A percentile compares a stretch with the other conserved stretches of the same genome.
Evolutionary conservation across 2,797 vertebrate species (phyloP).

Genomic region (Artibeus jamaicensis): DNA sequence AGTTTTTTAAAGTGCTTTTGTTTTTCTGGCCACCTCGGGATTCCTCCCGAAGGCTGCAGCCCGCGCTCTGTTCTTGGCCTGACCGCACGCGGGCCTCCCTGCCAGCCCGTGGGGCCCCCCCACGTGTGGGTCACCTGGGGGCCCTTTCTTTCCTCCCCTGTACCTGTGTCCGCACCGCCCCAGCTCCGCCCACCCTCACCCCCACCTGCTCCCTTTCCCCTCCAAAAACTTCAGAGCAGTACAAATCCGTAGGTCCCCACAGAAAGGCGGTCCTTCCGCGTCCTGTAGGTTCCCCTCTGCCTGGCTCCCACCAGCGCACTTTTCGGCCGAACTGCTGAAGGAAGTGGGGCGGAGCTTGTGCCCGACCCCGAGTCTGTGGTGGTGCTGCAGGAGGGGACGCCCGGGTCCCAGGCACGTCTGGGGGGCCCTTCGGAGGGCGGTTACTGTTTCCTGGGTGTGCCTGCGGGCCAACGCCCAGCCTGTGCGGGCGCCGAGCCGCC

Average conservation of each 20-base stretch:
- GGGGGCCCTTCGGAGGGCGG: background rate
- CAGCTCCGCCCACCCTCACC: background rate
- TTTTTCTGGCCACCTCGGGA: background rate
- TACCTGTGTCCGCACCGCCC: background rate
- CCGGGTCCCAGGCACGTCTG: background rate
- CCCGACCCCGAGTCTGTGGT: background rate
- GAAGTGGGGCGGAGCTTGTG: background rate
- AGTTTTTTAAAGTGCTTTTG: background rate
- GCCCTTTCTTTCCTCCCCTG: background rate
- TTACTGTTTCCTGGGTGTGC: background rate
- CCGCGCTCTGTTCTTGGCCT: fast-evolving
- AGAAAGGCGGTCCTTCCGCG: background rate
- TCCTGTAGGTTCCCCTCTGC: background rate
- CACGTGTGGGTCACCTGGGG: background rate
- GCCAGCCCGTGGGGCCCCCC: background rate
- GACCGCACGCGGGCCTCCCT: fast-evolving
- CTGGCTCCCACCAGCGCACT: fast-evolving
- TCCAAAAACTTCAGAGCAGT: background rate
- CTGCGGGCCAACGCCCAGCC: fast-evolving
- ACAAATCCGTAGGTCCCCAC: background rate
- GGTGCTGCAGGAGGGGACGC: background rate
- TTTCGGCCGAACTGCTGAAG: background rate
- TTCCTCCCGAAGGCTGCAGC: background rate
- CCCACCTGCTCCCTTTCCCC: background rate
- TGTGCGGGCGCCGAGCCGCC: too few relatives aligned